Base-by-base conservation (phyloP, 1,140 invertebrate species). In the Copidosoma floridanum region DNA sequence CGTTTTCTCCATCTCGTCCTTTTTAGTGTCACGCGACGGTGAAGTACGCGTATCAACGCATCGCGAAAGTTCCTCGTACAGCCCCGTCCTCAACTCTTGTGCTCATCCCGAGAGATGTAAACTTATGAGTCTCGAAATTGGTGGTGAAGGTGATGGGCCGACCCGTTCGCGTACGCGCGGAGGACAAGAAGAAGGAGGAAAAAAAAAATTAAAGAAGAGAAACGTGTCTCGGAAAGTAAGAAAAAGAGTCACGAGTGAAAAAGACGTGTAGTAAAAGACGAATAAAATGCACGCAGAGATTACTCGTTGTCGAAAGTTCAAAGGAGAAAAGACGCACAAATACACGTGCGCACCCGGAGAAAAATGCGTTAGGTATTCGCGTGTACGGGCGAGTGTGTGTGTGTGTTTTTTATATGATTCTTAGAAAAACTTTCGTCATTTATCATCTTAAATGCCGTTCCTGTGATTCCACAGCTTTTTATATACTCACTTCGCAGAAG, bases 11-110 rank as follows among this genome's bases (percentile, higher is more conserved):
- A 12, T 44, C 20, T 21, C 6, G 18, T 44, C 12, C 41, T 4
- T 20, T 44, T 10, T 14, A 10, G 41, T 23, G 26, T 63, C 59
- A 57, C 64, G 65, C 52, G 23, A 27, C 16, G 26, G 16, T 50
- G 44, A 64, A 57, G 59, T 65, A 67, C 53, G 53, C 48, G 63
- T 68, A 67, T 68, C 59, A 63, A 44, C 58, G 46, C 52, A 61
- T 69, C 43, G 50, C 27, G 47, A 58, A 57, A 50, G 35, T 40
- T 57, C 43, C 41, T 3, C 18, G 3, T 18, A 14, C 7, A 21
- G 12, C 46, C 35, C 3, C 27, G 23, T 27, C 3, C 18, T 32
- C 26, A 29, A 41, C 38, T 41, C 38, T 16, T 5, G 6, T 16
- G 16, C 26, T 35, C n/a, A n/a, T 20, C 35, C 23, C 63, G 48